Evolutionary conservation across 2,797 vertebrate species (phyloP).

Genomic region (Sphenodon punctatus): DNA sequence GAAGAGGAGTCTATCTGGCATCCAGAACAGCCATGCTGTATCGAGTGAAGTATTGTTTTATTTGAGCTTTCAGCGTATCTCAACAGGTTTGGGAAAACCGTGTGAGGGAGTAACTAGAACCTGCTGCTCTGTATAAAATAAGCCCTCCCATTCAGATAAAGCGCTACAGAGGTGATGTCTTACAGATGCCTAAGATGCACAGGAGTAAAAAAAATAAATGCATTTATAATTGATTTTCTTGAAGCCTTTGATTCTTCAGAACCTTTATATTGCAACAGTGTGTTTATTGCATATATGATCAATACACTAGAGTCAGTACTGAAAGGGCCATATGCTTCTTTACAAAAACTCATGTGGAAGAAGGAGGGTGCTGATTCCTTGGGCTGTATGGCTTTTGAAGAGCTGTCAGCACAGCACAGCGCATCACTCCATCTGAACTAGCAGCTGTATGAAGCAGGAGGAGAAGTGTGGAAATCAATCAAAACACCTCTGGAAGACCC

Average conservation of each 20-base stretch:
- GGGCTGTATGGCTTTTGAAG: too few species aligned
- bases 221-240: neutral
- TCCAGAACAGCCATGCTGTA: too few species aligned
- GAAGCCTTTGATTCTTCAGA: neutral
- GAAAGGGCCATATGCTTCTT: neutral
- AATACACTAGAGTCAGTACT: neutral
- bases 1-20: too few species aligned
- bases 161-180: neutral
- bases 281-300: conserved; percentile 26
- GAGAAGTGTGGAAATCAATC: neutral
- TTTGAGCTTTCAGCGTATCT: neutral
- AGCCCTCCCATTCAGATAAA: neutral
- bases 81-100: neutral
- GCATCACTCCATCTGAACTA: neutral
- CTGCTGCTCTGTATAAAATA: neutral
- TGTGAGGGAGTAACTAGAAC: neutral
- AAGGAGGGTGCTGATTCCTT: too few species aligned
- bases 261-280: neutral
- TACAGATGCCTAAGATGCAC: neutral
- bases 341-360: neutral
- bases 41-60: neutral
- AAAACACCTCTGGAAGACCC: neutral
- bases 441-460: neutral
- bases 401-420: too few species aligned
- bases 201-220: neutral